phyloP scores from a whole-genome alignment of 2,113 vertebrate genomes.

The Nothocercus julius region DNA sequence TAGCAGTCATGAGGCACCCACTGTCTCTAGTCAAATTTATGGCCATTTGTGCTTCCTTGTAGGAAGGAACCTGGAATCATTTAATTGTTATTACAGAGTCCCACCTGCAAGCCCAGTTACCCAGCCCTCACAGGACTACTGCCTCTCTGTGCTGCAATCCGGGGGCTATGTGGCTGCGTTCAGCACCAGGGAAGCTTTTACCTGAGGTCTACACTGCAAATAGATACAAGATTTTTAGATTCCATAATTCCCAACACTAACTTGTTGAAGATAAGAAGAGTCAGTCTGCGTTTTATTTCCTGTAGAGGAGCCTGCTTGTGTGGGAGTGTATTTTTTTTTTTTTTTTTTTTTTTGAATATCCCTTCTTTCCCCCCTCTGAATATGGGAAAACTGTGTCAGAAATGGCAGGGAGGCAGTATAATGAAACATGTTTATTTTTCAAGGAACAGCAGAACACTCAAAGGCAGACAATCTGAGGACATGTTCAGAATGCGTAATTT shows the following conservation, averaged over 20 bases:
- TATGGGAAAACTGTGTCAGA: not conserved
- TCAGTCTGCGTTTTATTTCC: not conserved
- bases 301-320: not conserved
- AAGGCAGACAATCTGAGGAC: conserved; percentile 28
- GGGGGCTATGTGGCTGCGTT: not conserved
- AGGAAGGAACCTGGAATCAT: accelerated
- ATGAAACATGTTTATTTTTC: not conserved
- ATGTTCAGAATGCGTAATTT: conserved; percentile 42
- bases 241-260: not conserved
- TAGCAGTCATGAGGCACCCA: not conserved
- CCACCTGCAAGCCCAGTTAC: not conserved
- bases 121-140: accelerated
- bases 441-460: not conserved
- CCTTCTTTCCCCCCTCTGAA: not conserved
- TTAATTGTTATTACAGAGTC: accelerated
- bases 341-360: not conserved
- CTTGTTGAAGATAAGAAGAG: not conserved
- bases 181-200: accelerated
- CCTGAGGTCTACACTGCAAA: not conserved
- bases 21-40: not conserved
- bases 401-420: not conserved
- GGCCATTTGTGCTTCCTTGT: accelerated
- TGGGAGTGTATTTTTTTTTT: no score
- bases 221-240: not conserved
- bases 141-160: not conserved